These are phyloP conservation scores for Leptatherina wallacei DNA, from an alignment of 2,797 vertebrate genomes.

Conservation along the genomic window DNA sequence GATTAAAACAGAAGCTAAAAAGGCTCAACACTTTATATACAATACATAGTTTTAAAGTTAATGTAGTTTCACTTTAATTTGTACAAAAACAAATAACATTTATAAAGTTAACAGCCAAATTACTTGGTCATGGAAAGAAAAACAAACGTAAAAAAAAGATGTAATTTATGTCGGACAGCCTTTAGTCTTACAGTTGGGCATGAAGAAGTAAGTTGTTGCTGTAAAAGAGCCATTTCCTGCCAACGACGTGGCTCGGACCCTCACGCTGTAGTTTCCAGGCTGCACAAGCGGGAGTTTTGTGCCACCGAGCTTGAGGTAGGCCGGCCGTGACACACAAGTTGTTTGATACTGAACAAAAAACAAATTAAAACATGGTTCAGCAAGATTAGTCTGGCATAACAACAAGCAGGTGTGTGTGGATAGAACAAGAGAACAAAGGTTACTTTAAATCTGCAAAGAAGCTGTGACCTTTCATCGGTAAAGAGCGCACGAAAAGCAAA, in stretches of 20 bases:
- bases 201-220: conserved; percentile 88
- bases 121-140: neutral
- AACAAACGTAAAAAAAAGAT: neutral
- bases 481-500: neutral
- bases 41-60: neutral
- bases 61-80: neutral
- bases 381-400: neutral
- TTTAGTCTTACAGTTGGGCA: conserved; percentile 89
- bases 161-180: neutral
- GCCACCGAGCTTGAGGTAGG: conserved; percentile 84
- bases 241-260: conserved; percentile 92
- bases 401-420: neutral
- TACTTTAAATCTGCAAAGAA: neutral
- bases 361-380: neutral
- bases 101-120: neutral
- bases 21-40: neutral
- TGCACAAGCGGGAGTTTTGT: conserved; percentile 87
- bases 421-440: neutral
- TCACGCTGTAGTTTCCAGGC: conserved; percentile 95
- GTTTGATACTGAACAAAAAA: conserved; percentile 79
- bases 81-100: neutral
- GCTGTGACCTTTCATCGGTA: neutral
- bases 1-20: neutral
- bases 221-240: conserved; percentile 97
- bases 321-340: conserved; percentile 90